Percentiles rank a stretch among this genome's conserved stretches.
These are phyloP conservation scores for Miltochrista miniata DNA, from an alignment of 2,888 invertebrate genomes.

Conservation along the genomic window DNA sequence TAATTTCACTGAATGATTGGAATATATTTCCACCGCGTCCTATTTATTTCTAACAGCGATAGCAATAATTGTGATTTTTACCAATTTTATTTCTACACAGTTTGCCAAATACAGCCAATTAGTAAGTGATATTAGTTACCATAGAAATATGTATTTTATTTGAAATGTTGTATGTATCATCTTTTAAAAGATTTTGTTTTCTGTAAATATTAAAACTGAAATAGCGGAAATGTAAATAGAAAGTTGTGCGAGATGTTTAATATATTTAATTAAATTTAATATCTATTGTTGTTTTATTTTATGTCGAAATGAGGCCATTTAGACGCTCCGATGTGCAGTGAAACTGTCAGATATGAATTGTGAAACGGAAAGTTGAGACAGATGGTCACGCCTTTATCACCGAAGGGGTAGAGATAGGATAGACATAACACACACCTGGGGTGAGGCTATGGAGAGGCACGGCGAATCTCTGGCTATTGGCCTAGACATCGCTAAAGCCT, in stretches of 20 bases:
- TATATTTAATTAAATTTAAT: constrained; percentile 44
- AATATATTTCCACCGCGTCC: constrained; percentile 59
- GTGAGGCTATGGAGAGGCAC: no score
- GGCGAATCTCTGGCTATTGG: no score
- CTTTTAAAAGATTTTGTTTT: constrained; percentile 42
- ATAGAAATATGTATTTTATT: constrained; percentile 54
- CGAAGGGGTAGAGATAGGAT: no score
- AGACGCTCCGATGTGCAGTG: no score
- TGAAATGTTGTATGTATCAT: constrained; percentile 50
- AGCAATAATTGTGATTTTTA: constrained; percentile 31
- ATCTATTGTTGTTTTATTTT: neutral
- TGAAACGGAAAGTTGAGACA: no score
- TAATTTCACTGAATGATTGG: constrained; percentile 47
- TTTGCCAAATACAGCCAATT: constrained; percentile 59
- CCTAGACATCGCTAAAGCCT: no score
- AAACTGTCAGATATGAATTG: no score
- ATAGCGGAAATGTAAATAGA: constrained; percentile 73
- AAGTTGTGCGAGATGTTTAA: constrained; percentile 65
- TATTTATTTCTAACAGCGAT: constrained; percentile 59
- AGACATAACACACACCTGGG: no score
- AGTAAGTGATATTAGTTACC: constrained; percentile 80
- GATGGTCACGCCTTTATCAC: no score
- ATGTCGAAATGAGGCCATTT: no score
- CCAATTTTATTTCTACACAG: constrained; percentile 26
- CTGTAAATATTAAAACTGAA: constrained; percentile 68